Conservation (phyloP, 2,797 vertebrate genomes). For the Lithobates sylvaticus region DNA sequence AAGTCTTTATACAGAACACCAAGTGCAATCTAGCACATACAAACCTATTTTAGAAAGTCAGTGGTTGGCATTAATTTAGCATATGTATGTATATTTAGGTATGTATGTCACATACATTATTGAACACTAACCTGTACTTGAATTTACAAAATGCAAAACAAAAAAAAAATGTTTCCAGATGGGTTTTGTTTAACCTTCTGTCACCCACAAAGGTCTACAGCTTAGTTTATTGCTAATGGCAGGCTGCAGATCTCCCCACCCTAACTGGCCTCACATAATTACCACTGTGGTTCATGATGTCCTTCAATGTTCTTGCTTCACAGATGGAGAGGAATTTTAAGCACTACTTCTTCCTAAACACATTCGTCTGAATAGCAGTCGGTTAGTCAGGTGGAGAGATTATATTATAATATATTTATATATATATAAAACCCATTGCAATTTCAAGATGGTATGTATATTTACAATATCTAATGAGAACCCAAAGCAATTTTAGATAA, state of each 20-base stretch:
- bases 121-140: background rate
- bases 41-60: background rate
- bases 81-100: no score
- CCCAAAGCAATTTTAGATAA: no score
- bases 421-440: no score
- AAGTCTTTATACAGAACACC: background rate
- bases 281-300: constrained; percentile 13
- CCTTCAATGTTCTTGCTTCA: constrained; percentile 42
- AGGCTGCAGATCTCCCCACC: constrained; percentile 2
- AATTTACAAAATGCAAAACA: background rate
- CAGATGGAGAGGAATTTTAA: constrained; percentile 55
- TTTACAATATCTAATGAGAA: no score
- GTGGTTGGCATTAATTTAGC: background rate
- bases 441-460: background rate
- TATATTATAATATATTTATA: background rate
- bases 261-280: constrained; percentile 26
- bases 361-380: constrained; percentile 11
- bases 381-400: background rate
- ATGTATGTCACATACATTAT: background rate
- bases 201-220: background rate
- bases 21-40: background rate
- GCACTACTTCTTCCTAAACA: constrained; percentile 41
- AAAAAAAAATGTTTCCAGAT: background rate
- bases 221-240: constrained; percentile 19
- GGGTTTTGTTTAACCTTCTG: background rate